These are phyloP conservation scores for Drosophila paranaensis DNA, from an alignment of 2,888 invertebrate genomes.

Conservation along the genomic window DNA sequence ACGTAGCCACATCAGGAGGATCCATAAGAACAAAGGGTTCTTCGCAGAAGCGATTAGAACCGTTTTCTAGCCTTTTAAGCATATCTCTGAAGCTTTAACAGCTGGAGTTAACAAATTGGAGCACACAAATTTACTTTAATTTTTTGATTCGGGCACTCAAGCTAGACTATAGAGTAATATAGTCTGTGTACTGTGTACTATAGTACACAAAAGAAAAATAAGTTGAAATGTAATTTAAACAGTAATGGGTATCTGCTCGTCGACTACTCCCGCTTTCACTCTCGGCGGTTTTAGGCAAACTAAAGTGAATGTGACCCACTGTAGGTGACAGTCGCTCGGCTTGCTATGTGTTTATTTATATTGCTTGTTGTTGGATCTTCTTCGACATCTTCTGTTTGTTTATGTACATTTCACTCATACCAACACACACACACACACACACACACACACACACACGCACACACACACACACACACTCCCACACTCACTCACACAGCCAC, in stretches of 20 bases:
- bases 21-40: too few relatives aligned
- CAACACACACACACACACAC: not conserved
- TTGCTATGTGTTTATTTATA: constrained; percentile 38
- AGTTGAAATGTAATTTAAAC: not conserved
- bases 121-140: too few relatives aligned
- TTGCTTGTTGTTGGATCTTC: constrained; percentile 15
- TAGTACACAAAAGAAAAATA: too few relatives aligned
- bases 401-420: constrained; percentile 15
- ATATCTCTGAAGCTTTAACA: too few relatives aligned
- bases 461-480: constrained; percentile 3
- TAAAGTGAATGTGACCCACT: not conserved
- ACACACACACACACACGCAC: constrained; percentile 1
- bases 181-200: too few relatives aligned
- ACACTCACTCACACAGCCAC: not conserved
- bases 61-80: not conserved
- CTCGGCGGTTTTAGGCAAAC: not conserved
- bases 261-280: not conserved
- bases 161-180: too few relatives aligned
- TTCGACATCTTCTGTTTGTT: constrained; percentile 22
- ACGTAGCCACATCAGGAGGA: too few relatives aligned
- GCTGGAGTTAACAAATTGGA: too few relatives aligned
- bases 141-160: too few relatives aligned
- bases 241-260: not conserved
- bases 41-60: too few relatives aligned
- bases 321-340: constrained; percentile 23